These are phyloP conservation scores for Tychaedon coryphoeus DNA, from an alignment of 2,113 vertebrate species.

Conservation along the genomic window DNA sequence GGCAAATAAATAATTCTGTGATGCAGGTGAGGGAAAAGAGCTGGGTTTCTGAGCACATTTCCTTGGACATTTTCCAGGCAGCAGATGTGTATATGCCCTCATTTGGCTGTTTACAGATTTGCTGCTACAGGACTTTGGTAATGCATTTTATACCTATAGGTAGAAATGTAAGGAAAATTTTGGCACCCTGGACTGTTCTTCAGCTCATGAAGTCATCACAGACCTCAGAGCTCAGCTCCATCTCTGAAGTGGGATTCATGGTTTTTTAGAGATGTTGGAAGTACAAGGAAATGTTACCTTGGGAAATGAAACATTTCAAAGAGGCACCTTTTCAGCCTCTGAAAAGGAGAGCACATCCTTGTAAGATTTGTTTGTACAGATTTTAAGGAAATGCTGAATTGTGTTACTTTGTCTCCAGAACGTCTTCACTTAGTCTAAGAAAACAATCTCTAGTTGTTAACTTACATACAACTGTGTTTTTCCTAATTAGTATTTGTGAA, in stretches of 20 bases:
- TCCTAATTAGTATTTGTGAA: not conserved
- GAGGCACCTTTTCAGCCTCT: not conserved
- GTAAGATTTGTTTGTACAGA: not conserved
- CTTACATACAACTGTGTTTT: not conserved
- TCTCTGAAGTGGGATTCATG: not conserved
- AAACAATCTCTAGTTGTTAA: not conserved
- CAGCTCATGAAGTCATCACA: not conserved
- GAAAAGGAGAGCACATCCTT: not conserved
- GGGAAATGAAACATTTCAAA: not conserved
- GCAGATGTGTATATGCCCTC: not conserved
- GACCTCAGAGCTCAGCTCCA: not conserved
- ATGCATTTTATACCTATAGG: not conserved
- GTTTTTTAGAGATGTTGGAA: not conserved
- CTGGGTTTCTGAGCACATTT: not conserved
- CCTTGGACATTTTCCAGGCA: not conserved
- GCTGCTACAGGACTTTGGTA: not conserved
- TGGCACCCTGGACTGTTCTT: not conserved
- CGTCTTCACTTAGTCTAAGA: not conserved
- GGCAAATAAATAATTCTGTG: constrained; percentile 1
- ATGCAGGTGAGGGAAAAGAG: constrained; percentile 9
- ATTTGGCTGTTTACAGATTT: not conserved
- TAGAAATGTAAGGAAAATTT: not conserved
- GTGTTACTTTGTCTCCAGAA: not conserved
- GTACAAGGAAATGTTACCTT: not conserved
- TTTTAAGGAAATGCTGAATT: not conserved